Conservation (phyloP, 1,140 invertebrate species). For the Philaenus spumarius region DNA sequence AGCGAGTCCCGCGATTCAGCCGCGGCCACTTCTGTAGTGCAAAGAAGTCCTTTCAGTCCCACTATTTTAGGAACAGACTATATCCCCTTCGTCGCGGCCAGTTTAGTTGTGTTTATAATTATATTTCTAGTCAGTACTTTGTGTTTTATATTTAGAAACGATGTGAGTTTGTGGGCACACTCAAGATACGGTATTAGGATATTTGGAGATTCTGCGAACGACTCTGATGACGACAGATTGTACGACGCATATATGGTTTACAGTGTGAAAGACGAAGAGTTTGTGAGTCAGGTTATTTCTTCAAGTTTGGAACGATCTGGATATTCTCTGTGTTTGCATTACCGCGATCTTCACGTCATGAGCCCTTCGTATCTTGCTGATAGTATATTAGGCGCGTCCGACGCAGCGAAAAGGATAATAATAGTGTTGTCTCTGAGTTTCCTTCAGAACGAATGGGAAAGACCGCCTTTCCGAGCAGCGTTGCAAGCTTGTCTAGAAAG, state of each 20-base stretch:
- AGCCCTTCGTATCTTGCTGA: constrained; percentile 57
- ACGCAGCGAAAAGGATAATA: constrained; percentile 62
- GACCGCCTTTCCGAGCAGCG: constrained; percentile 62
- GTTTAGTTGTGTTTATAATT: constrained; percentile 63
- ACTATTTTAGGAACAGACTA: constrained; percentile 51
- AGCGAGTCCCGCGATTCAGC: constrained; percentile 53
- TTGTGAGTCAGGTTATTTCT: constrained; percentile 67
- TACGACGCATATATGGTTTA: constrained; percentile 86
- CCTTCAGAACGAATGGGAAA: constrained; percentile 66
- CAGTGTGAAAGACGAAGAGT: constrained; percentile 75
- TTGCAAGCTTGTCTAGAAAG: constrained; percentile 50
- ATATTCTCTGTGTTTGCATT: constrained; percentile 65
- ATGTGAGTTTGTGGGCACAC: constrained; percentile 65
- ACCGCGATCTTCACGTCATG: constrained; percentile 60
- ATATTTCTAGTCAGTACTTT: constrained; percentile 59
- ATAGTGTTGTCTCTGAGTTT: constrained; percentile 67
- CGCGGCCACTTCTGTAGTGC: constrained; percentile 52
- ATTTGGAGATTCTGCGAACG: constrained; percentile 50
- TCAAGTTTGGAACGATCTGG: constrained; percentile 70
- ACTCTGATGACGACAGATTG: constrained; percentile 56
- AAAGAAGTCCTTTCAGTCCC: constrained; percentile 49
- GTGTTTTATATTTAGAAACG: constrained; percentile 67
- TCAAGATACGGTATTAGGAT: constrained; percentile 65
- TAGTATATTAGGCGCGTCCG: constrained; percentile 68
- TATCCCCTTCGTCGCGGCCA: constrained; percentile 63